Evolutionary conservation across 2,888 invertebrate genomes (phyloP), one percentile per base, ranked within the genome.

Genomic region (Mythimna ferrago): DNA sequence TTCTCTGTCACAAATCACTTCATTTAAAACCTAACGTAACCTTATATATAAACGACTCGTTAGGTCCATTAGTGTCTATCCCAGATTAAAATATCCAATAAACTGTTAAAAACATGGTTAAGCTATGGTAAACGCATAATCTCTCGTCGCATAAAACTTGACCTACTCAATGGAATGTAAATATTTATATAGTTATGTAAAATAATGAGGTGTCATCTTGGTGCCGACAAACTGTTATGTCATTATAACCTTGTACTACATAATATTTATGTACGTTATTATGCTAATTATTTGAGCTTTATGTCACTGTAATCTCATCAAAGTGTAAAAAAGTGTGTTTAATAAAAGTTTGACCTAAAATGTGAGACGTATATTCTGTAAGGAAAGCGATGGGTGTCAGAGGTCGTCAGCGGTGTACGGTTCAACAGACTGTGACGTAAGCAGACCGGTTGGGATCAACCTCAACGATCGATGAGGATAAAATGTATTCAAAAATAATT

Each of bases 371-470:
- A 72, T 82, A 78, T 85, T 88, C 84, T 81, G 79, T 88, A 88
- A 90, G 88, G 91, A 92, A 93, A 92, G 90, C 87, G 88, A 89
- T 76, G 87, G 86, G 89, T 90, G 93, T 91, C 93, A 88, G 90
- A 92, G 95, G 94, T 95, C 93, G 93, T 51, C 85, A 53, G 85
- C 88, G 89, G 75, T 85, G 89, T 85, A 82, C 87, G 89, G 92
- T 92, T 93, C 92, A 92, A 92, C 88, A 92, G 75, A 88, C 91
- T 89, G 85, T 94, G 93, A 94, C 87, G 93, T 92, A 95, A 95
- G 79, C 62, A 66, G 81, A 90, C 92, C 89, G 89, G 92, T 92
- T 89, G 78, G 78, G 85, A 87, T 79, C 78, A 78, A 86, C 80
- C 85, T 87, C 85, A 81, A 78, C 83, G 66, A 82, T 76, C 82